Evolutionary conservation across 2,888 invertebrate genomes (phyloP).

Genomic region (Tipula helvola): DNA sequence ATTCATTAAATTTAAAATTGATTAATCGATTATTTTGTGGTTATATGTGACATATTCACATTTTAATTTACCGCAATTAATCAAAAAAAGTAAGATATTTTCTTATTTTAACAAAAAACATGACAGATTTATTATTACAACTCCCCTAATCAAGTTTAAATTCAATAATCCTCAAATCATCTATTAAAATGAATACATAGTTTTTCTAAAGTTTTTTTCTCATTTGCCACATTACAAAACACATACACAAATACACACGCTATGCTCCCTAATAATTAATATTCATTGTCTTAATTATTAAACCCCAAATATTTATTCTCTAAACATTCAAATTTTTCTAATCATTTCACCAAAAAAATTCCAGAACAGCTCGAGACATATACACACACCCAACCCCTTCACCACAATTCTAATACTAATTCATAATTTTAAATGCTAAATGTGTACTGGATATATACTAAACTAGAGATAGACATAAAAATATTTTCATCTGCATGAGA

Average conservation of each 20-base stretch:
- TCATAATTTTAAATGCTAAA: background rate
- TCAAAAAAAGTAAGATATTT: background rate
- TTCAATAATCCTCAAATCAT: background rate
- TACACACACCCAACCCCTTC: background rate
- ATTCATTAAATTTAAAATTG: background rate
- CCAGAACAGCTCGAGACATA: background rate
- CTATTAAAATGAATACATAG: background rate
- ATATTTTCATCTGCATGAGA: background rate
- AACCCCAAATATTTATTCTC: background rate
- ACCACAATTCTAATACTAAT: background rate
- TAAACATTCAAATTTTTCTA: background rate
- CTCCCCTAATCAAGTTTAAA: background rate
- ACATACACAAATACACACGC: background rate
- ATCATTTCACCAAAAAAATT: background rate
- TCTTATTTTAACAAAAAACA: background rate
- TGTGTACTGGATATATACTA: background rate
- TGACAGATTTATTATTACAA: background rate
- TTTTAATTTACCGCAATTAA: background rate
- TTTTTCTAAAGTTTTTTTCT: background rate
- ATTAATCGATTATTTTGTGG: background rate
- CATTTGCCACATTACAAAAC: background rate
- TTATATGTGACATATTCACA: background rate
- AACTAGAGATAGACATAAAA: background rate
- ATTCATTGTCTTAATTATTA: conserved; percentile 4
- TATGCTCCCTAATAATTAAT: background rate